Evolutionary conservation across 2,888 invertebrate species (phyloP), one percentile per base, ranked within the genome.

Genomic region (Cheilosia grossa): DNA sequence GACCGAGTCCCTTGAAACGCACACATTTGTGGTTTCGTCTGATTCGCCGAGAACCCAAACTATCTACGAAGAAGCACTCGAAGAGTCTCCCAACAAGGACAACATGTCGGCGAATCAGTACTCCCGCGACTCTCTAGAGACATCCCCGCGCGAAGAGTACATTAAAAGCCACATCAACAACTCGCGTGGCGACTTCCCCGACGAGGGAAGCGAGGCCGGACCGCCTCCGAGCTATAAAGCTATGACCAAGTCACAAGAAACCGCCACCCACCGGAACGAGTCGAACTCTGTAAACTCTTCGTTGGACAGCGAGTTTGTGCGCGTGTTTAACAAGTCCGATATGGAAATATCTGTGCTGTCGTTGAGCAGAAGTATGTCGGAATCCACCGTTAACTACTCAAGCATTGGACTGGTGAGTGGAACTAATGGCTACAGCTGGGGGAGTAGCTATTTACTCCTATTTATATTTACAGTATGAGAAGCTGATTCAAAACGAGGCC

Each of bases 401-500:
- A 90, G 87, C 73, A 87, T 90, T 40, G 90, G 90, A 79, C 79
- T 90, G 89, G 90, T 90, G 88, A 89, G 88, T 88, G 17, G 0
- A 33, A 24, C 0, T 2, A 1, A 10, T 9, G 2, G 24, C 1
- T 10, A 10, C 0, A 30, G n/a, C 1, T 10, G 3, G 47, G 0
- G 30, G 33, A 6, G n/a, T 33, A 7, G 1, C 1, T 33, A 37
- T 78, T 66, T 10, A 37, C 4, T 24, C 7, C 27, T 15, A 17
- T 24, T 66, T 64, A 7, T 75, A 27, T 15, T 88, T 89, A 6
- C 72, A 93, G 93, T 93, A 94, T 89, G 94, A 94, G 81, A 94
- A 94, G 89, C 92, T 95, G 88, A 94, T 95, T 87, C 94, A 94
- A 89, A 95, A 95, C 88, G 95, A 96, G 90, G 94, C 94, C 87